Evolutionary conservation across 2,113 vertebrate species (phyloP).

Genomic region (Dolichallabes microphthalmus): DNA sequence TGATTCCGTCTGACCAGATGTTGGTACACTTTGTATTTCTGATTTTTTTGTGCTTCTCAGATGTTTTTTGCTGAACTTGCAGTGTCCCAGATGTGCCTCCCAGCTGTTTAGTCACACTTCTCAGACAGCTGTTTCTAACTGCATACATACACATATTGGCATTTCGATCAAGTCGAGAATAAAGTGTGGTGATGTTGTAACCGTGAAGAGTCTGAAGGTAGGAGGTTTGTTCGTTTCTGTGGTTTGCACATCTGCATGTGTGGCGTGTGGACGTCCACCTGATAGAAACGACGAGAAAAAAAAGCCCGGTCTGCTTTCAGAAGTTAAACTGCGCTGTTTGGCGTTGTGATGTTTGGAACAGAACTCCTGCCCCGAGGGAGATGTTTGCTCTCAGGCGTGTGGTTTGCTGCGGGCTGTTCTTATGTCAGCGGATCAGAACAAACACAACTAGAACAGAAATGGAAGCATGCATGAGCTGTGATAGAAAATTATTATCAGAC

Average conservation of each 20-base stretch:
- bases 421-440: background rate
- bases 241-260: background rate
- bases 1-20: background rate
- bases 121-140: constrained; percentile 14
- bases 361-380: background rate
- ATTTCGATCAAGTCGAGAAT: background rate
- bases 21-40: background rate
- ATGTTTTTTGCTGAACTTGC: constrained; percentile 7
- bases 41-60: background rate
- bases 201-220: constrained; percentile 3
- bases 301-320: constrained; percentile 36
- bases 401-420: background rate
- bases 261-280: background rate
- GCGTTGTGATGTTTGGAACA: constrained; percentile 42
- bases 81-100: constrained; percentile 9
- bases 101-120: constrained; percentile 13
- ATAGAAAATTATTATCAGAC: background rate
- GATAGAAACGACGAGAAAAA: constrained; percentile 28
- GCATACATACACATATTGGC: background rate
- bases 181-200: background rate
- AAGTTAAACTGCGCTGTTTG: constrained; percentile 31
- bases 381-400: background rate
- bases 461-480: background rate
- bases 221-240: background rate
- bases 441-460: background rate